Percentiles rank a stretch among this genome's conserved stretches.
Conservation (phyloP, 37 sponge, comb jelly and placozoan genomes). For the Eunapius fragilis region DNA sequence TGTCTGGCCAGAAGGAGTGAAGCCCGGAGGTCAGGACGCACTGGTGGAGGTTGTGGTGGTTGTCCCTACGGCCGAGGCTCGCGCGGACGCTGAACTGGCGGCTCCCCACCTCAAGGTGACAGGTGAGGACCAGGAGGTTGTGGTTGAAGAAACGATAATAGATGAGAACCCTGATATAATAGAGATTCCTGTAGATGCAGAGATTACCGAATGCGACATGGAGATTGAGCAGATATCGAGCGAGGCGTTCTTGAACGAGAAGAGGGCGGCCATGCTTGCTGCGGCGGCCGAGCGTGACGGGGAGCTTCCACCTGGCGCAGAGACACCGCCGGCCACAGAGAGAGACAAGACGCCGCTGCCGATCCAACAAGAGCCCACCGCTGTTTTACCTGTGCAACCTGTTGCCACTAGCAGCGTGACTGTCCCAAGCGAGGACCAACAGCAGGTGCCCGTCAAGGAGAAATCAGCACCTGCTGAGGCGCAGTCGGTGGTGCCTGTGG, state of each 20-base stretch:
- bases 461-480: not conserved
- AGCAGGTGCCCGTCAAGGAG: not conserved
- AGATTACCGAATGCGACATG: not conserved
- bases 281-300: not conserved
- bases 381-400: not conserved
- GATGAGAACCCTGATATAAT: not conserved
- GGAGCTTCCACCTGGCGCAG: not conserved
- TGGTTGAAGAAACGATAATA: not conserved
- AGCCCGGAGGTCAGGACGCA: too few relatives aligned
- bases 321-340: not conserved
- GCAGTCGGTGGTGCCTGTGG: too few relatives aligned
- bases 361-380: not conserved
- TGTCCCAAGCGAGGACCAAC: not conserved
- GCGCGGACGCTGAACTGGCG: not conserved
- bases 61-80: not conserved
- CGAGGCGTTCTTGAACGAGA: not conserved
- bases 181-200: not conserved
- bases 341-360: not conserved
- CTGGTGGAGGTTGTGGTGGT: not conserved
- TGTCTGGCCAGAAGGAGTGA: not conserved
- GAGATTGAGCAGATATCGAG: not conserved
- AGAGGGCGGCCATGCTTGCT: not conserved
- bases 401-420: not conserved
- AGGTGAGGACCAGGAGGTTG: not conserved
- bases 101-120: not conserved